Conservation (phyloP, 2,888 invertebrate genomes). For the Chrysolina haemoptera region DNA sequence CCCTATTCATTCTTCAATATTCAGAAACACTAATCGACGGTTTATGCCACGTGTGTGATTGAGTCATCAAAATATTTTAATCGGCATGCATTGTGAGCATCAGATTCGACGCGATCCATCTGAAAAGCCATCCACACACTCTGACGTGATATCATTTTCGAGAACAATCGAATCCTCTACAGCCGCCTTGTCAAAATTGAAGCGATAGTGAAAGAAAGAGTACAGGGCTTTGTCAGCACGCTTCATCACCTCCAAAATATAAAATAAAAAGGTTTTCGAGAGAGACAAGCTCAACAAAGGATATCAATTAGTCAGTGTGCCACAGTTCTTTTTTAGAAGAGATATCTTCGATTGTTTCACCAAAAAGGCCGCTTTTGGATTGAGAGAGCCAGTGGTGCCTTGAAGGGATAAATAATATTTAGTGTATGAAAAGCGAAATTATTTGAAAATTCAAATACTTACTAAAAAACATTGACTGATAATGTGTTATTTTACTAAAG, state of each 20-base stretch:
- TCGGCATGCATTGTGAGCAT: neutral
- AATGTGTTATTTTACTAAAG: no score
- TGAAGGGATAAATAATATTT: no score
- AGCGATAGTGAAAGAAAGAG: constrained; percentile 28
- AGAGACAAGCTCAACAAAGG: constrained; percentile 47
- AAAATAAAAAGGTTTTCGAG: constrained; percentile 40
- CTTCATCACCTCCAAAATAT: constrained; percentile 27
- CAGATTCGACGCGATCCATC: neutral
- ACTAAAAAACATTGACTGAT: no score
- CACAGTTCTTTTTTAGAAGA: constrained; percentile 38
- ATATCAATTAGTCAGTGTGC: constrained; percentile 49
- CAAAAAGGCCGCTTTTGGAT: constrained; percentile 23
- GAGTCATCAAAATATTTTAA: neutral
- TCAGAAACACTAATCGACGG: neutral
- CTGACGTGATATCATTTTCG: neutral
- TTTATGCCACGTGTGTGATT: neutral
- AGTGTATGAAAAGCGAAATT: no score
- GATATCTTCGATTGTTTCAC: constrained; percentile 38
- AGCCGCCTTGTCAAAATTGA: constrained; percentile 38
- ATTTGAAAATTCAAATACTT: no score
- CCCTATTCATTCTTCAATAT: neutral
- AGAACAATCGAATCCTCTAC: neutral
- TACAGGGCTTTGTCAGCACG: constrained; percentile 35
- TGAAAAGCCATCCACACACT: neutral
- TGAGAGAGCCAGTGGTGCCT: neutral